phyloP scores from a whole-genome alignment of 2,888 invertebrate genomes.

The Meteorus cinctellus region DNA sequence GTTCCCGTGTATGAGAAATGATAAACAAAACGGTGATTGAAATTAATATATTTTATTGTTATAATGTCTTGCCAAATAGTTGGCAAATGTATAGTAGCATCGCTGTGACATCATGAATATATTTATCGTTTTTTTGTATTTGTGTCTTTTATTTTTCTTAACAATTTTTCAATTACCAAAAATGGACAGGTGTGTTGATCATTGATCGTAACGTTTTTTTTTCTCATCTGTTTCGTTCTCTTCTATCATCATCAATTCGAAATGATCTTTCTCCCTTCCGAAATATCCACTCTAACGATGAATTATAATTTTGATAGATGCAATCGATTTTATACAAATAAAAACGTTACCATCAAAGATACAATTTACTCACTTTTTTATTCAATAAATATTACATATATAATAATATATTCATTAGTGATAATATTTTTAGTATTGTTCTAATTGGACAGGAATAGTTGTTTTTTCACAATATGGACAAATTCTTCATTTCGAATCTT shows the following conservation, averaged over 20 bases:
- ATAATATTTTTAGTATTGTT: conserved; percentile 68
- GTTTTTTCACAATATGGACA: conserved; percentile 58
- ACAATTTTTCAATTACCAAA: conserved; percentile 52
- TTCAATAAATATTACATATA: conserved; percentile 69
- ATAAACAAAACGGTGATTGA: conserved; percentile 50
- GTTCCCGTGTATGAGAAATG: background rate
- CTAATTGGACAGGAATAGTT: conserved; percentile 71
- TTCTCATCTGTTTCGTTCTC: background rate
- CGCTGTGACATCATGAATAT: conserved; percentile 49
- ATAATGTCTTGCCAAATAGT: background rate
- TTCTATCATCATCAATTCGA: conserved; percentile 19
- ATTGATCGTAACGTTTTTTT: conserved; percentile 54
- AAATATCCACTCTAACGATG: conserved; percentile 17
- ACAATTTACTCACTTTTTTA: conserved; percentile 54
- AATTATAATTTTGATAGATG: background rate
- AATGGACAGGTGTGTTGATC: conserved; percentile 62
- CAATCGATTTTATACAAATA: conserved; percentile 1
- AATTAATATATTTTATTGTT: conserved; percentile 7
- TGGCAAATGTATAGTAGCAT: conserved; percentile 55
- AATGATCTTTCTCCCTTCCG: conserved; percentile 10
- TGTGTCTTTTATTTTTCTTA: conserved; percentile 34
- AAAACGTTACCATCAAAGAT: conserved; percentile 58
- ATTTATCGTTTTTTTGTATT: conserved; percentile 43
- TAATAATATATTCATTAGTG: conserved; percentile 63
- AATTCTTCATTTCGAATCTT: conserved; percentile 54